Conservation (phyloP, 2,888 invertebrate genomes). For the Andrena fulva region DNA sequence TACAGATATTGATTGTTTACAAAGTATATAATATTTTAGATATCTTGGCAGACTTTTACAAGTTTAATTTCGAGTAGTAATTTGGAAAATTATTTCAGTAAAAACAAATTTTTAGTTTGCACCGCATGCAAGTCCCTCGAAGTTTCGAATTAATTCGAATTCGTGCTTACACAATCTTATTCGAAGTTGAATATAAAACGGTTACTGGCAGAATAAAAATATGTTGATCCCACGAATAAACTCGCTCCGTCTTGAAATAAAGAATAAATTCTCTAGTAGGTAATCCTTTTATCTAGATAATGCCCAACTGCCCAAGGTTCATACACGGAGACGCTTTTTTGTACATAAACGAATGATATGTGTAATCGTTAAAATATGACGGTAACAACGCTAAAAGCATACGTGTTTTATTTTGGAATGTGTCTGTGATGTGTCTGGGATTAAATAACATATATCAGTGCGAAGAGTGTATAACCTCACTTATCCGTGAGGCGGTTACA, state of each 20-base stretch:
- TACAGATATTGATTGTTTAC: not conserved
- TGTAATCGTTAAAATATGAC: slow-evolving; percentile 79
- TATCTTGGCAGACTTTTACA: not conserved
- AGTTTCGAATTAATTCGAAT: not conserved
- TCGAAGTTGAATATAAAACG: not conserved
- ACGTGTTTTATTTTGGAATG: slow-evolving; percentile 83
- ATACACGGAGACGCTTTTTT: slow-evolving; percentile 79
- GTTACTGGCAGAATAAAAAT: not conserved
- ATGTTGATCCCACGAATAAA: not conserved
- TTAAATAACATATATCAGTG: slow-evolving; percentile 64
- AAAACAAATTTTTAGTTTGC: not conserved
- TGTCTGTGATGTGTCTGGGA: slow-evolving; percentile 78
- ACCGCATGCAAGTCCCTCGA: not conserved
- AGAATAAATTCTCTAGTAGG: not conserved
- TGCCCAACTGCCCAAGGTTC: slow-evolving; percentile 46
- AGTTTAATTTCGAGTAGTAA: not conserved
- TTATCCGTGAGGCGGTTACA: slow-evolving; percentile 23
- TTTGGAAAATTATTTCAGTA: not conserved
- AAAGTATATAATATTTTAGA: not conserved
- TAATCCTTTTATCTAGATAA: slow-evolving; percentile 2
- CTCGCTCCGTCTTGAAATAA: not conserved
- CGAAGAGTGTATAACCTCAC: slow-evolving; percentile 52
- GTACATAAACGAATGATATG: slow-evolving; percentile 79
- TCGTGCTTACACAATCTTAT: not conserved
- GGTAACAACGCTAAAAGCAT: slow-evolving; percentile 80